phyloP scores from a whole-genome alignment of 1,140 invertebrate species.

The Carcinoscorpius rotundicauda region DNA sequence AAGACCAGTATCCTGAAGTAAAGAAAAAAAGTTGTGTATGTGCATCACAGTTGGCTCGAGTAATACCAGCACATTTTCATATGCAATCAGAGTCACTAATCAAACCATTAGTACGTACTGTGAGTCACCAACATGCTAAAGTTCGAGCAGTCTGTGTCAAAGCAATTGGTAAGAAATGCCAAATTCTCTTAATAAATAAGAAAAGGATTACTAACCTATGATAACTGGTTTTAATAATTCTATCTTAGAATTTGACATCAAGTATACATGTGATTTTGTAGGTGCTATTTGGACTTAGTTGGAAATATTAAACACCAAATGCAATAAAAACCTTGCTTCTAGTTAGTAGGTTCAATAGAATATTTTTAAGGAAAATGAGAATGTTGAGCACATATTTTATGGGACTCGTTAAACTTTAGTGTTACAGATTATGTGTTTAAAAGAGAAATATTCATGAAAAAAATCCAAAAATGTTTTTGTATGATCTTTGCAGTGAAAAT shows the following conservation, averaged over 20 bases:
- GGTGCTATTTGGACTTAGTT: slow-evolving; percentile 4
- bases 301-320: not conserved
- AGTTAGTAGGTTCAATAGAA: too few relatives aligned
- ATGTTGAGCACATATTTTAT: too few relatives aligned
- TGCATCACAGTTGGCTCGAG: slow-evolving; percentile 47
- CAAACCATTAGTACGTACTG: slow-evolving; percentile 52
- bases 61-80: slow-evolving; percentile 56
- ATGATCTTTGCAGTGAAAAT: too few relatives aligned
- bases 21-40: slow-evolving; percentile 28
- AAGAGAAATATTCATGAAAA: too few relatives aligned
- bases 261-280: slow-evolving; percentile 2
- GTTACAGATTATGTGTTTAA: too few relatives aligned
- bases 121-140: slow-evolving; percentile 67
- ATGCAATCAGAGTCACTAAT: slow-evolving; percentile 54
- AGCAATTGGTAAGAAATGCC: slow-evolving; percentile 46
- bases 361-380: too few relatives aligned
- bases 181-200: not conserved
- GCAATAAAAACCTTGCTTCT: too few relatives aligned
- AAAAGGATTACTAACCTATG: not conserved
- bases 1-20: too few relatives aligned
- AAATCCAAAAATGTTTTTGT: too few relatives aligned
- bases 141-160: slow-evolving; percentile 56
- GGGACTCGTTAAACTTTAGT: too few relatives aligned
- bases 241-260: not conserved
- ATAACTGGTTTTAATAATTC: not conserved